These are phyloP conservation scores for Torymus aiolomorphi DNA, from an alignment of 2,888 invertebrate genomes.

Conservation along the genomic window DNA sequence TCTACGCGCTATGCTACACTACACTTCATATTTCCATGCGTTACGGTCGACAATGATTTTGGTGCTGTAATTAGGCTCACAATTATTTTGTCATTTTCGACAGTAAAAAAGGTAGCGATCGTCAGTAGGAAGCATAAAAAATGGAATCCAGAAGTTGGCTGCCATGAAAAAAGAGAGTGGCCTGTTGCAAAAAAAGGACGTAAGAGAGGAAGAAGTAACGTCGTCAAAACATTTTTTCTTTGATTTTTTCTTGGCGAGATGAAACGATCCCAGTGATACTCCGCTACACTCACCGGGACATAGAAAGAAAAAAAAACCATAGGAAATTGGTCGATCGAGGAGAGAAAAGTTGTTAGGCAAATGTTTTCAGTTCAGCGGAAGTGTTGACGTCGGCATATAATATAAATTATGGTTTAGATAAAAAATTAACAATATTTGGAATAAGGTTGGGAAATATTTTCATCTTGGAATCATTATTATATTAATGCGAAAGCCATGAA, in stretches of 20 bases:
- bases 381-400: too few species aligned
- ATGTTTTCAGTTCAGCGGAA: too few species aligned
- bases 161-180: slow-evolving; percentile 14
- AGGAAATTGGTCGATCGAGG: not conserved
- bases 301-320: not conserved
- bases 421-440: too few species aligned
- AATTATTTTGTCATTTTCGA: slow-evolving; percentile 41
- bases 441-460: too few species aligned
- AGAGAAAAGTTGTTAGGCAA: too few species aligned
- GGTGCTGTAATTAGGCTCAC: slow-evolving; percentile 30
- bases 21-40: too few species aligned
- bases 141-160: not conserved
- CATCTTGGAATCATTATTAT: too few species aligned
- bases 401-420: too few species aligned
- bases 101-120: slow-evolving; percentile 20
- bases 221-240: slow-evolving; percentile 60
- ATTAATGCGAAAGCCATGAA: too few species aligned
- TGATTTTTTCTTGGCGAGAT: slow-evolving; percentile 14
- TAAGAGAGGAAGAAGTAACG: slow-evolving; percentile 52
- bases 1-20: too few species aligned
- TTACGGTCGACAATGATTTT: too few species aligned
- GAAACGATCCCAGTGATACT: slow-evolving; percentile 23
- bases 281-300: not conserved
- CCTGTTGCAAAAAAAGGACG: slow-evolving; percentile 39
- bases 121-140: not conserved